Evolutionary conservation across 2,113 vertebrate genomes (phyloP).

Genomic region (Larimichthys polyactis): DNA sequence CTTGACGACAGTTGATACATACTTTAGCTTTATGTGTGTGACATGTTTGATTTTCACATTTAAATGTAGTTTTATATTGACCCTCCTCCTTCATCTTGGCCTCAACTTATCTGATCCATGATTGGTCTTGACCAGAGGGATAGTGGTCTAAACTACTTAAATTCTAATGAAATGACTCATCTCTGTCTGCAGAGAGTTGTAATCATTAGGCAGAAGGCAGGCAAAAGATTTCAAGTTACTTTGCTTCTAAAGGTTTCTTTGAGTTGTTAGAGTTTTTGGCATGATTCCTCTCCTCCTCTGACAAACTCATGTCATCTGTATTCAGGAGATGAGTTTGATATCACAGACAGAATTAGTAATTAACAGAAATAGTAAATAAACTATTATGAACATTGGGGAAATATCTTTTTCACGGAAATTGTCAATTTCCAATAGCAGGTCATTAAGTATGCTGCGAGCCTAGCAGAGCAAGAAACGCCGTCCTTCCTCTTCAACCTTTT

Average conservation of each 20-base stretch:
- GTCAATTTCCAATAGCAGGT: constrained; percentile 31
- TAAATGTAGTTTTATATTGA: background rate
- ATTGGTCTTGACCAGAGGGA: background rate
- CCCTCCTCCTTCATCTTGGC: background rate
- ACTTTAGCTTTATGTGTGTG: background rate
- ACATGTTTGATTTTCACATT: background rate
- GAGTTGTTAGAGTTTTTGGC: constrained; percentile 17
- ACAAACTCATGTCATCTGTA: constrained; percentile 4
- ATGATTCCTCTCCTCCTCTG: constrained; percentile 7
- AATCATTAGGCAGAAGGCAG: constrained; percentile 37
- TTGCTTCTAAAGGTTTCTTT: constrained; percentile 43
- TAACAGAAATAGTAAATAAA: background rate
- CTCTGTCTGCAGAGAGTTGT: background rate
- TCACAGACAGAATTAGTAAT: constrained; percentile 33
- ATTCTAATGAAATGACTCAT: background rate
- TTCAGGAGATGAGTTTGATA: constrained; percentile 16
- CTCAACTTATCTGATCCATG: background rate
- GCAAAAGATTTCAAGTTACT: background rate
- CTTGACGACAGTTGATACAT: background rate
- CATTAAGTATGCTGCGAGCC: constrained; percentile 42
- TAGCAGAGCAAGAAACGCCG: constrained; percentile 22
- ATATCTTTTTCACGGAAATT: background rate
- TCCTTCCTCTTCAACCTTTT: constrained; percentile 58
- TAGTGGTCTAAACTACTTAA: background rate
- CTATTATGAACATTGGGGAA: background rate